Base-by-base conservation (phyloP, 2,888 invertebrate genomes). In the Lepidonotus clava region DNA sequence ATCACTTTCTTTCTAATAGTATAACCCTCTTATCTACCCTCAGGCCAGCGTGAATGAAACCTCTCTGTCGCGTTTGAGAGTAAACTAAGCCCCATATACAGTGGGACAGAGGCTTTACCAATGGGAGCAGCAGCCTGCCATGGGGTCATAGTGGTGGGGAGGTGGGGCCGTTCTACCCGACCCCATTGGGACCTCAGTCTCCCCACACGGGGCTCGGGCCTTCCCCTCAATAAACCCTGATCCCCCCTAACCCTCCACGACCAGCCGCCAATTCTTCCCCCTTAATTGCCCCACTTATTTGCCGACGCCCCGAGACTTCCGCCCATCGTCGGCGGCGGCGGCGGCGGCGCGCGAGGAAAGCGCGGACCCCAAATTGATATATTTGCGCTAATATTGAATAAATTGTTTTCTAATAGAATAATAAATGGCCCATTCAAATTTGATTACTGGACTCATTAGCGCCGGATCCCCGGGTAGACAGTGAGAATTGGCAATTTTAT, bases 371-470 rank as follows among this genome's bases (percentile, higher is more conserved):
- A 67, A 85, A 85, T 71, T 46, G 85, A 85, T 85, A 85, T 85
- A 85, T 85, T 85, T 85, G 46, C 85, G 32, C 66, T 36, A 71
- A 85, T 80, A 77, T 86, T 77, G 41, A 86, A 86, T 80, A 77
- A 77, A 86, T 86, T 86, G 86, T 53, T 38, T 32, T 80, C 86
- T 86, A 86, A 86, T 86, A 38, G 77, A 86, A 38, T 80, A 86
- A 86, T 86, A 86, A 86, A 86, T 86, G 86, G 76, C 36, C 56
- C 53, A 46, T 66, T 86, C 56, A 46, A 86, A 86, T 86, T 77
- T 77, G 53, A 86, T 86, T 86, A 86, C 34, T 14, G 36, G 34
- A 36, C 32, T 86, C 77, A 86, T 86, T 77, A 86, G 41, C 5
- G 46, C 36, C 11, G 84, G 66, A 80, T 46, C 46, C n/a, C 24